These are phyloP conservation scores for Solea senegalensis DNA, from an alignment of 2,113 vertebrate species.

Conservation along the genomic window DNA sequence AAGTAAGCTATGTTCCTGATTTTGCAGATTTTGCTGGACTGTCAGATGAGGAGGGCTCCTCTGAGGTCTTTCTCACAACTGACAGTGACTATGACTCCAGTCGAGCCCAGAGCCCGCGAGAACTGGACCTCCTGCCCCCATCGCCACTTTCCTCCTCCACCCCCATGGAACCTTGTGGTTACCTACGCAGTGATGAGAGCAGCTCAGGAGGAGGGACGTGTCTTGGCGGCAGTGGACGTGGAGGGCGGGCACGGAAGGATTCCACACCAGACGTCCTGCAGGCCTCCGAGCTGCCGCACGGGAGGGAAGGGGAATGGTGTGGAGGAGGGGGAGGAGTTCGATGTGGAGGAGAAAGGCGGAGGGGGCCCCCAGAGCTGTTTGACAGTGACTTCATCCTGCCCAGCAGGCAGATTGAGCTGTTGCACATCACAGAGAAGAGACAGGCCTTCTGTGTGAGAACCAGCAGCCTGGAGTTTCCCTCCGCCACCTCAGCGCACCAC, in stretches of 20 bases:
- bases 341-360: constrained; percentile 42
- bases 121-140: constrained; percentile 86
- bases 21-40: constrained; percentile 82
- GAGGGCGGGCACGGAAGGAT: constrained; percentile 69
- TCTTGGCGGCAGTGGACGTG: constrained; percentile 39
- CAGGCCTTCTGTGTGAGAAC: constrained; percentile 91
- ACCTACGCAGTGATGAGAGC: constrained; percentile 70
- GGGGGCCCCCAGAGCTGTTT: constrained; percentile 78
- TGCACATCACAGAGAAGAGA: constrained; percentile 90
- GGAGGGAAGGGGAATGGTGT: constrained; percentile 24
- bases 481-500: constrained; percentile 65
- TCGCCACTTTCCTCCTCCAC: constrained; percentile 74
- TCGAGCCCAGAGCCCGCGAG: constrained; percentile 87
- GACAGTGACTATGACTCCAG: constrained; percentile 92
- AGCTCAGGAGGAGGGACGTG: constrained; percentile 44
- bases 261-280: constrained; percentile 87
- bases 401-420: constrained; percentile 89
- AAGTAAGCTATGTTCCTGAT: background rate
- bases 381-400: constrained; percentile 92
- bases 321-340: constrained; percentile 34
- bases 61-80: constrained; percentile 90
- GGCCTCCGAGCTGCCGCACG: constrained; percentile 76
- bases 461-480: constrained; percentile 90
- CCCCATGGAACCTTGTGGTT: constrained; percentile 55
- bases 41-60: constrained; percentile 90